Base-by-base conservation (phyloP, 2,797 vertebrate genomes). In the Sphenopsis melanotis region DNA sequence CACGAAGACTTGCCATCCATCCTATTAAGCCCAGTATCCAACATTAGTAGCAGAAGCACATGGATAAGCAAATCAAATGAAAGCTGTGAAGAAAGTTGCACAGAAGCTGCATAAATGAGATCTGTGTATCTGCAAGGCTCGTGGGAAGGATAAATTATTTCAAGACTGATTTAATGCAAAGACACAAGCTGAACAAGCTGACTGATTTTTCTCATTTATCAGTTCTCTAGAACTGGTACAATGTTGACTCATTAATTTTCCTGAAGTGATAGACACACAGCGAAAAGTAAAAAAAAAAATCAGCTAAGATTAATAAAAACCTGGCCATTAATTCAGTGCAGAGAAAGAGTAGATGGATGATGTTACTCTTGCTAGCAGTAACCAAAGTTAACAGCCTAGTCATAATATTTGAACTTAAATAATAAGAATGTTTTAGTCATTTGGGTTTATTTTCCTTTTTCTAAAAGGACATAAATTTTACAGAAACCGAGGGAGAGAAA, bases 81-180 rank as follows among this genome's bases (percentile, higher is more conserved):
- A 91, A 83, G 36, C 64, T 46, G 68, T 68, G 75, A 47, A 87
- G 34, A 22, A 90, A 92, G 83, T 92, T 83, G 66, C 68, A 77
- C 56, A 88, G 71, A 87, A 83, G 47, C 82, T 91, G 71, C 56
- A 64, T 83, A 87, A 93, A 79, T 85, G 60, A 91, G 72, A 83
- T 87, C 27, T 71, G 89, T 44, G 71, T 41, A 76, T 86, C 76
- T 59, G 72, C 64, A 95, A 90, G 29, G 14, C 68, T 90, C 18
- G 0, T 32, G 75, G 78, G 78, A 77, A 93, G 17, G 81, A 90
- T 83, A 93, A 87, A 94, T 89, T 89, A 91, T 92, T 92, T 95
- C 76, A 71, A 65, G 65, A 91, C 39, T 78, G 72, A 96, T 95
- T 92, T 92, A 96, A 93, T 66, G 59, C 44, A 92, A 84, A 93